These are phyloP conservation scores for Apis laboriosa DNA, from an alignment of 1,140 invertebrate species.

Conservation along the genomic window DNA sequence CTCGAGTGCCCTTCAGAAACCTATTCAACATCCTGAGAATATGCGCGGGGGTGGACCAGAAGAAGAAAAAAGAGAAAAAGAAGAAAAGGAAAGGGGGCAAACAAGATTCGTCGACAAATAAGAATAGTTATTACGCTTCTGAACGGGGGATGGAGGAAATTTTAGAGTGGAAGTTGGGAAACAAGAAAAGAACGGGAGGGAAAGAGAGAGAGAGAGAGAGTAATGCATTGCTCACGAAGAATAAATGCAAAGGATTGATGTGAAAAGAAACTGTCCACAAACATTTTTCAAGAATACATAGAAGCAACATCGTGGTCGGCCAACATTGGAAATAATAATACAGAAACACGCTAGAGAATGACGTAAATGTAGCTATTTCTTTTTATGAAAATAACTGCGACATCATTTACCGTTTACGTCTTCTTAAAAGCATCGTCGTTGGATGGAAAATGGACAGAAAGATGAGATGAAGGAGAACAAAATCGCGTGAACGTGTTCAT, in stretches of 20 bases:
- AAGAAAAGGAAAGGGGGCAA: slow-evolving; percentile 16
- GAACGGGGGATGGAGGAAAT: slow-evolving; percentile 8
- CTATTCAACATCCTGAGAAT: slow-evolving; percentile 29
- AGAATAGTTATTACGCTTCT: slow-evolving; percentile 58
- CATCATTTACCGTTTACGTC: slow-evolving; percentile 3
- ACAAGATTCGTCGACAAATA: slow-evolving; percentile 49
- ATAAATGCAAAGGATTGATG: slow-evolving; percentile 23
- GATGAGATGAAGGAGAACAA: not conserved
- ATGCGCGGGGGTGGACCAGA: not conserved
- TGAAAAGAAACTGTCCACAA: slow-evolving; percentile 30
- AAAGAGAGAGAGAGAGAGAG: not conserved
- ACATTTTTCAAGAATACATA: slow-evolving; percentile 31
- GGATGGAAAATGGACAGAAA: not conserved
- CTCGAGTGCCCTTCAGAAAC: slow-evolving; percentile 35
- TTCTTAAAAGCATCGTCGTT: not conserved
- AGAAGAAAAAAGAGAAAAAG: not conserved
- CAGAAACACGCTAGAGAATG: not conserved
- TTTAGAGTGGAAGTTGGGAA: slow-evolving; percentile 18
- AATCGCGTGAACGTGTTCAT: not conserved
- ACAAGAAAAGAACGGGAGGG: not conserved
- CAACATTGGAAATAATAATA: slow-evolving; percentile 38
- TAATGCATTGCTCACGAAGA: not conserved
- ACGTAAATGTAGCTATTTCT: not conserved
- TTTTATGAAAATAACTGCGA: slow-evolving; percentile 23
- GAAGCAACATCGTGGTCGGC: no score